Evolutionary conservation across 2,888 invertebrate genomes (phyloP), one percentile per base, ranked within the genome.

Genomic region (Leucoma salicis): DNA sequence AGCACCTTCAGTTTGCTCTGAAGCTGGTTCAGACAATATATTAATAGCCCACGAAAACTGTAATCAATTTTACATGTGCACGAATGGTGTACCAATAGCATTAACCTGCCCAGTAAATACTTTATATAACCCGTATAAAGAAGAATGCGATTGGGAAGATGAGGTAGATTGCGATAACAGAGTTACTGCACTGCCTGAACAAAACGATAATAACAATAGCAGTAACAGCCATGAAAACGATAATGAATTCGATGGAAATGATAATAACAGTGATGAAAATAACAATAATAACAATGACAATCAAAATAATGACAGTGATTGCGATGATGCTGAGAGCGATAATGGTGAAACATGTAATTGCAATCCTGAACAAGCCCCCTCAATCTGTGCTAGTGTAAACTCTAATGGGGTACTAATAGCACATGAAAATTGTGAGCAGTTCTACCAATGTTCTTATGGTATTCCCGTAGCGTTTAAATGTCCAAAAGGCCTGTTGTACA

Each of bases 391-490:
- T 0, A 46, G 42, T 18, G 41, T 49, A 0, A 51, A 35, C 14
- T 58, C 63, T 4, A 46, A 57, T 0, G 47, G 54, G 3, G 28
- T 50, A 1, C 36, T 63, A 0, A 36, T 64, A 1, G 61, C 66
- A 14, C 58, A 66, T 24, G 59, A 64, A 35, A 51, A 59, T 27
- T 67, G 67, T 35, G 61, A 62, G 36, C 39, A 63, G 21, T 67
- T 53, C 32, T 67, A 67, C 32, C 53, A 48, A 14, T 67, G 66
- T 28, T 24, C 28, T 3, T 14, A 45, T 4, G 63, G 66, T n/a
- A 21, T 29, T 5, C 61, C 65, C 0, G 57, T 63, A 2, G 36
- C 40, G 0, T 13, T 41, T 2, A 24, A n/a, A 0, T 66, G 66
- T 16, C 44, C 38, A 4, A 25, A 4, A 0, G 35, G 27, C 31